Evolutionary conservation across 2,888 invertebrate genomes (phyloP).

Genomic region (Scaptomyza cyrtandrae): DNA sequence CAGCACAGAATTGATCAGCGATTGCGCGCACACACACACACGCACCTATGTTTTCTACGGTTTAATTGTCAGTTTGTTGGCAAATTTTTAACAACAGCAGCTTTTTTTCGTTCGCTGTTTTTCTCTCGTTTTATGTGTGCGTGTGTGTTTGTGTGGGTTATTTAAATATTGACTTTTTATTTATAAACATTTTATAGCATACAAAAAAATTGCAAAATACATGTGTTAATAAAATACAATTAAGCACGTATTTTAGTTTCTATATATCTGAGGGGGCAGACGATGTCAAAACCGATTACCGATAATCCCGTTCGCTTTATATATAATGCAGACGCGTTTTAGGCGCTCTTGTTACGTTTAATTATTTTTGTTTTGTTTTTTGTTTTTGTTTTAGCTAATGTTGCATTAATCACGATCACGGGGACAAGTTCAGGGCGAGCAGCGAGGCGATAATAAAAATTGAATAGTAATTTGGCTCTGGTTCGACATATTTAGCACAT

Average conservation of each 20-base stretch:
- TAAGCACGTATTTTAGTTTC: conserved; percentile 36
- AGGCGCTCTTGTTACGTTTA: conserved; percentile 24
- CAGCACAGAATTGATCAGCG: conserved; percentile 68
- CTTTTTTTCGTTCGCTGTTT: conserved; percentile 20
- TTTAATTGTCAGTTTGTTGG: conserved; percentile 54
- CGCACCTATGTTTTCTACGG: conserved; percentile 5
- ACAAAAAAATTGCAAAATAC: conserved; percentile 66
- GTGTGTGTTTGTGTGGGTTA: conserved; percentile 28
- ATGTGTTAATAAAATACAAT: conserved; percentile 60
- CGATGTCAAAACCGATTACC: conserved; percentile 30
- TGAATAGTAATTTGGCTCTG: conserved; percentile 57
- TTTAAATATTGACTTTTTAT: conserved; percentile 75
- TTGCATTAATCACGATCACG: conserved; percentile 50
- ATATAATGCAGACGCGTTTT: conserved; percentile 42
- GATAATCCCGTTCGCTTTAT: conserved; percentile 1
- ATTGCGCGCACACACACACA: conserved; percentile 25
- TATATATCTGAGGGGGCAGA: conserved; percentile 4
- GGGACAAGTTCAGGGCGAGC: conserved; percentile 61
- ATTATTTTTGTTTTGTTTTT: neutral
- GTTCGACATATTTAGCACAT: conserved; percentile 41
- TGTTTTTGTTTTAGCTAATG: conserved; percentile 10
- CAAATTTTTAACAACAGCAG: conserved; percentile 28
- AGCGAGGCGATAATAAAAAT: conserved; percentile 50
- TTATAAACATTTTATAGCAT: conserved; percentile 72
- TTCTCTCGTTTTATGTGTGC: conserved; percentile 10